Percentiles rank a stretch among this genome's conserved stretches.
These are phyloP conservation scores for Haliaeetus leucogaster DNA, from an alignment of 2,113 vertebrate genomes.

Conservation along the genomic window DNA sequence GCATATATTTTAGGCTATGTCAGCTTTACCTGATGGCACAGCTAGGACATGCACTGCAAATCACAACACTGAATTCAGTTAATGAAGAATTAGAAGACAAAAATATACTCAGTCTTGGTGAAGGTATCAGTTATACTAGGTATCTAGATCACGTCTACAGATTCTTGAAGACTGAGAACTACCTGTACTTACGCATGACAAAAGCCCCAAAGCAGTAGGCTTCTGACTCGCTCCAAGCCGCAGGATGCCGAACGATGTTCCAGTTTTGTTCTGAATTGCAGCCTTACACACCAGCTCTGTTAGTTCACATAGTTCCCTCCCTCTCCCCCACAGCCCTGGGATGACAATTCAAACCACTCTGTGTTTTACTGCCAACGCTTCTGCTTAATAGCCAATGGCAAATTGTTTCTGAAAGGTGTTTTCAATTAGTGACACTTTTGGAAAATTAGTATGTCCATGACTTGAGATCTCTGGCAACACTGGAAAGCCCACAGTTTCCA, in stretches of 20 bases:
- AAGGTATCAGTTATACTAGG: neutral
- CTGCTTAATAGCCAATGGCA: neutral
- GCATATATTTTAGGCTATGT: neutral
- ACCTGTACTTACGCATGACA: neutral
- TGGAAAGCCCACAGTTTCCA: neutral
- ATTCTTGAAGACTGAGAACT: neutral
- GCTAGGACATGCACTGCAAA: neutral
- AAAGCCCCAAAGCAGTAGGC: neutral
- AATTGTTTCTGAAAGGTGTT: slow-evolving; percentile 6
- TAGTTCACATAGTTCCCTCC: neutral
- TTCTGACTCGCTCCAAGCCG: neutral
- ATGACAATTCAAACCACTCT: neutral
- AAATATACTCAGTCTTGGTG: neutral
- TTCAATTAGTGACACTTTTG: neutral
- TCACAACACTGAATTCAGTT: neutral
- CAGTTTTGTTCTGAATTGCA: neutral
- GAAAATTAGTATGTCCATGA: neutral
- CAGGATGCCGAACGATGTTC: rapidly evolving
- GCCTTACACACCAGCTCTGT: neutral
- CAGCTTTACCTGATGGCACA: neutral
- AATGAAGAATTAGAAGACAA: neutral
- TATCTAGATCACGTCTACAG: neutral
- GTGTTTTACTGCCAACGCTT: neutral
- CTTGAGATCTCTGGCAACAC: neutral
- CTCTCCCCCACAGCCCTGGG: neutral